phyloP scores from a whole-genome alignment of 2,113 vertebrate genomes.

The Labeo catla region DNA sequence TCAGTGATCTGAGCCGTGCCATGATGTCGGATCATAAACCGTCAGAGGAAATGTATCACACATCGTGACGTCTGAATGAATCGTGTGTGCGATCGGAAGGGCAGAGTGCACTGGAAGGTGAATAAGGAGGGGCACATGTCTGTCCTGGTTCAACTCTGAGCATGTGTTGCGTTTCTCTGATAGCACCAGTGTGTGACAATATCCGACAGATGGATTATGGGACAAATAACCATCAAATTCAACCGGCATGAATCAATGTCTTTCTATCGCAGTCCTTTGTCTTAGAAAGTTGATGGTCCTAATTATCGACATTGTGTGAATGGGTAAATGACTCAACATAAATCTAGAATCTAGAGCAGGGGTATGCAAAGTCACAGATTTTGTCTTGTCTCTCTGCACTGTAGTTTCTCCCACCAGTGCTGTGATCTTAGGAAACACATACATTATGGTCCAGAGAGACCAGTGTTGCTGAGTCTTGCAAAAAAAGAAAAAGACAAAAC shows the following conservation, averaged over 20 bases:
- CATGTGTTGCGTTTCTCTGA: not conserved
- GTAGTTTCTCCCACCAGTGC: not conserved
- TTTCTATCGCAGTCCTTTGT: not conserved
- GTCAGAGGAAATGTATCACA: not conserved
- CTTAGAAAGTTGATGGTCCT: not conserved
- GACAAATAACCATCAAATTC: not conserved
- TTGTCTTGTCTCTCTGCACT: not conserved
- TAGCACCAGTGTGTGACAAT: not conserved
- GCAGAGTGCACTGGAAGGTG: not conserved
- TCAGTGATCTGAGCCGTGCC: not conserved
- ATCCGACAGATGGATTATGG: not conserved
- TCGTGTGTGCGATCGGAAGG: not conserved
- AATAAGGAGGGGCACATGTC: not conserved
- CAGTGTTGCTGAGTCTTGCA: not conserved
- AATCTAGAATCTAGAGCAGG: not conserved
- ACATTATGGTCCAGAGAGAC: not conserved
- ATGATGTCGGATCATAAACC: not conserved
- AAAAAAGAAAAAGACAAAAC: not conserved
- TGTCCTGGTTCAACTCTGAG: not conserved
- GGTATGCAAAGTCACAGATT: not conserved
- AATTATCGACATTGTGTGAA: not conserved
- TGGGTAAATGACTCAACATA: not conserved
- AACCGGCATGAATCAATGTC: not conserved
- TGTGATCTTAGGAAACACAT: not conserved
- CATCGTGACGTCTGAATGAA: not conserved